Percentiles rank a stretch among this genome's conserved stretches.
Conservation (phyloP, 2,113 vertebrate genomes). For the Rhinichthys klamathensis region DNA sequence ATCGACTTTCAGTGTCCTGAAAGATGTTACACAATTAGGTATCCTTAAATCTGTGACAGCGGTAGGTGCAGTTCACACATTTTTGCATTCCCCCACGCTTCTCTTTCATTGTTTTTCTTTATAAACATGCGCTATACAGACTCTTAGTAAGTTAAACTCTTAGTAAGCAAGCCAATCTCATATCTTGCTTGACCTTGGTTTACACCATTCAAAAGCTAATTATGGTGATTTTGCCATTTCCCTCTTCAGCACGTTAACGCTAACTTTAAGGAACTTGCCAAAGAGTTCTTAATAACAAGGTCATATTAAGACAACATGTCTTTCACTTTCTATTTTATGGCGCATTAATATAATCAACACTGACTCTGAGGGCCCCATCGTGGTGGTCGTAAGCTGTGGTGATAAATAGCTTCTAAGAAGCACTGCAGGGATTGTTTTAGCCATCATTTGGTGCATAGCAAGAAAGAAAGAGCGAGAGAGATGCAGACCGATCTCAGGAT, state of each 20-base stretch:
- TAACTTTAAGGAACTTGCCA: neutral
- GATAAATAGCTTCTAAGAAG: neutral
- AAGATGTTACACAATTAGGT: neutral
- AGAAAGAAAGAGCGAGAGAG: neutral
- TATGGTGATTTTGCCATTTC: slow-evolving; percentile 44
- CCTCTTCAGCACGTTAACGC: neutral
- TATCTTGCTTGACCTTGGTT: slow-evolving; percentile 4
- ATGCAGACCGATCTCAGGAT: neutral
- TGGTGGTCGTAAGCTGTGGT: neutral
- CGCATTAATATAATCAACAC: neutral
- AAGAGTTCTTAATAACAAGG: neutral
- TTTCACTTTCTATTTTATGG: slow-evolving; percentile 8
- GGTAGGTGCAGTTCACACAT: neutral
- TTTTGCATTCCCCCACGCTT: neutral
- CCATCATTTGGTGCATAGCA: neutral
- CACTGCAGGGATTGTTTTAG: neutral
- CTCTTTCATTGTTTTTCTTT: neutral
- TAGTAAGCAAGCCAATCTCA: neutral
- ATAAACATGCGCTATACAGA: neutral
- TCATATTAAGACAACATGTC: neutral
- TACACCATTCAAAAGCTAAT: slow-evolving; percentile 10
- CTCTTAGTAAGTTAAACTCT: neutral
- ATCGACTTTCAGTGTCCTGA: neutral
- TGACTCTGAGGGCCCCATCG: neutral
- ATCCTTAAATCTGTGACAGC: neutral